Evolutionary conservation across 2,888 invertebrate genomes (phyloP).

Genomic region (Mesorhabditis spiculigera): DNA sequence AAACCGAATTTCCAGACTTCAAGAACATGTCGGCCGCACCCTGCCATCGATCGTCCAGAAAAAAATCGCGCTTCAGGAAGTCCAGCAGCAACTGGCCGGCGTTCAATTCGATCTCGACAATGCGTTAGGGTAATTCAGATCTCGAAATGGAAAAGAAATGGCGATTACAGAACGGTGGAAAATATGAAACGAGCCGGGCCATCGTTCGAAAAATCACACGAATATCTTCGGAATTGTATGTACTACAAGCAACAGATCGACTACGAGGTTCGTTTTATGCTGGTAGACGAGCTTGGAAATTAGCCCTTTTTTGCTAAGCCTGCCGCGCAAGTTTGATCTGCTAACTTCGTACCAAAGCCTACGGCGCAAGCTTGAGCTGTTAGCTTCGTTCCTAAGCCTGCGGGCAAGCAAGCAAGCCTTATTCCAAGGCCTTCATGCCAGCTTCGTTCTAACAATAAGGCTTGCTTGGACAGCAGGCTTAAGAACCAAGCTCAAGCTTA

Average conservation of each 20-base stretch:
- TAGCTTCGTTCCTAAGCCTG: too few species aligned
- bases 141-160: neutral
- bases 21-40: constrained; percentile 80
- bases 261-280: constrained; percentile 68
- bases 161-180: constrained; percentile 66
- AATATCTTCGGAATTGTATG: constrained; percentile 87
- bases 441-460: too few species aligned
- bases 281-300: neutral
- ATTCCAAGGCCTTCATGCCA: too few species aligned
- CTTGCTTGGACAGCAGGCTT: too few species aligned
- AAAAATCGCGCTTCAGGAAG: constrained; percentile 76
- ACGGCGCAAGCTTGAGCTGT: too few species aligned
- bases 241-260: constrained; percentile 91
- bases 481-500: too few species aligned
- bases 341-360: too few species aligned
- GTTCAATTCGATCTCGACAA: constrained; percentile 55
- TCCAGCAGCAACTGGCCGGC: constrained; percentile 84
- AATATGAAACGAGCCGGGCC: constrained; percentile 79
- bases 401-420: too few species aligned
- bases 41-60: constrained; percentile 84
- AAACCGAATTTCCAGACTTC: neutral
- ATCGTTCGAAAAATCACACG: constrained; percentile 83
- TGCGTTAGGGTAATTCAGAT: constrained; percentile 40
- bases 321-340: too few species aligned
- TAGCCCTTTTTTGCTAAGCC: too few species aligned